Base-by-base conservation (phyloP, 2,888 invertebrate genomes). In the Dryadula phaetusa region DNA sequence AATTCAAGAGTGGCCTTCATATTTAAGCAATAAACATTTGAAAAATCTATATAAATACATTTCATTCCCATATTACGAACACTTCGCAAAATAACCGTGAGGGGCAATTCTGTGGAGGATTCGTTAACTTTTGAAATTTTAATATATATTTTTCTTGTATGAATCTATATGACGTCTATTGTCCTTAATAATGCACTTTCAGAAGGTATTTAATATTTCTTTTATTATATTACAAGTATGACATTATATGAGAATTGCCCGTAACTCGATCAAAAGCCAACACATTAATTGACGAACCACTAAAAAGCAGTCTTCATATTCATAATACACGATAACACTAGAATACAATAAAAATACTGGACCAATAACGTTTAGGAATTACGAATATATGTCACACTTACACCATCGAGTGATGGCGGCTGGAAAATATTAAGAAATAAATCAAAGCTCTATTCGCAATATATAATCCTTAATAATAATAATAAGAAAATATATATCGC, bases 281-380 rank as follows among this genome's bases (percentile, higher is more conserved):
- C 72, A 74, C 75, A 76, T 77, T 90, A 91, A 91, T 91, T 91
- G 90, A 91, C 90, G 73, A 85, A 89, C 89, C 86, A 87, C 87
- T 84, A 85, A 62, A 84, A 90, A 90, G 88, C 90, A 90, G 90
- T 90, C 90, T 90, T 89, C 82, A 85, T 83, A 83, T 82, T 82
- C 70, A 72, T 78, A 78, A 83, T 72, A 72, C 77, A 77, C 84
- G 82, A 81, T 75, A 80, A 79, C 77, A 79, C 83, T 87, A 87
- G 81, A 76, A 75, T 81, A 79, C 77, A 83, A 87, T 87, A 87
- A 87, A 80, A 90, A 90, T 90, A 91, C 89, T 90, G 90, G 90
- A 91, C 90, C 89, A 86, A 88, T 87, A 84, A 86, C 82, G 85
- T 88, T 82, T 90, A 90, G 88, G 88, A 90, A 90, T 86, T 85